A percentile compares a stretch with the other conserved stretches of the same genome.
Conservation (phyloP, 1,140 invertebrate genomes). For the Brachionus rubens region DNA sequence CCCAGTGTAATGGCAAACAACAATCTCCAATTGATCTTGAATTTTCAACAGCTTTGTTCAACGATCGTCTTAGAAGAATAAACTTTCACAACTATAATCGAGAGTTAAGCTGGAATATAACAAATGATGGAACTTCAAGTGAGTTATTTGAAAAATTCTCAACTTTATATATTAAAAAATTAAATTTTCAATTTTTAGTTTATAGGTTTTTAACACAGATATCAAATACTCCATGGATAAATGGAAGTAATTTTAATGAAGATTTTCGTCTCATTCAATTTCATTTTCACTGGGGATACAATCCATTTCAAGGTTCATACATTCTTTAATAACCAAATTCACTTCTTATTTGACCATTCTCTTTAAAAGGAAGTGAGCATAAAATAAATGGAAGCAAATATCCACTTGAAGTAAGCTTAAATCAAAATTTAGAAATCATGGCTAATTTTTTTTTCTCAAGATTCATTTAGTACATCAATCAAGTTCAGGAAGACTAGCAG, state of each 20-base stretch:
- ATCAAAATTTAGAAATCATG: no score
- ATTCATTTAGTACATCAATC: background rate
- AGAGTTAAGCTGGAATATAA: background rate
- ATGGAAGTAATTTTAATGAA: background rate
- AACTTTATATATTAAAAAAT: background rate
- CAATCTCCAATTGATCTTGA: background rate
- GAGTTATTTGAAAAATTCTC: background rate
- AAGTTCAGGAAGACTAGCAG: background rate
- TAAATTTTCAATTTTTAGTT: background rate
- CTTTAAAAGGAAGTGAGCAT: no score
- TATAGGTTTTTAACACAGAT: no score
- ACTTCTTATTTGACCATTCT: no score
- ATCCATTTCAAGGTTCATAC: background rate
- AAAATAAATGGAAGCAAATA: background rate
- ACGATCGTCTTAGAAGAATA: background rate
- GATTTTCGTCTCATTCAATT: background rate
- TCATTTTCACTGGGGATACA: constrained; percentile 6
- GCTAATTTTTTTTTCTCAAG: no score
- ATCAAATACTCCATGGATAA: background rate
- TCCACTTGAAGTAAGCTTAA: background rate
- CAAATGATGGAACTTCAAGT: background rate
- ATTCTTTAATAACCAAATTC: no score
- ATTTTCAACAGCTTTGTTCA: background rate
- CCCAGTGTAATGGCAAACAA: background rate
- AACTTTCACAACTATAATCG: background rate